Percentiles rank a stretch among this genome's conserved stretches.
Evolutionary conservation across 2,797 vertebrate species (phyloP).

Genomic region (Lepus oiostolus): DNA sequence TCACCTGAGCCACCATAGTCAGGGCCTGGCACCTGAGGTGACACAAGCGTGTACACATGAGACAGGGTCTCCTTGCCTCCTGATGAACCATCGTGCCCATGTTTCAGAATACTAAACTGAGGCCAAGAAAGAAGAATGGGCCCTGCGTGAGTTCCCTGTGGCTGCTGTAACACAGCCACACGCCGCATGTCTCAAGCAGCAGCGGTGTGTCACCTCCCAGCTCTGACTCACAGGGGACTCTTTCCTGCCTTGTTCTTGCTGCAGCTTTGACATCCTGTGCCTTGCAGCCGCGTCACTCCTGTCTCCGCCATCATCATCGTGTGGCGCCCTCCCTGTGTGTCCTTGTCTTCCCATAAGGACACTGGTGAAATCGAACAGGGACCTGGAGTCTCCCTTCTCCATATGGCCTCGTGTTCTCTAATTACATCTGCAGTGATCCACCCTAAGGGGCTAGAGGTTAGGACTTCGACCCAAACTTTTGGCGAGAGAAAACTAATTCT

Average conservation of each 20-base stretch:
- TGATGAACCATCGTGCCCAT: not conserved
- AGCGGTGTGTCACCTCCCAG: not conserved
- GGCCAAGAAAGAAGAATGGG: not conserved
- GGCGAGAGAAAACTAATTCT: not conserved
- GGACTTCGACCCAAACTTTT: not conserved
- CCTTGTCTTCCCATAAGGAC: not conserved
- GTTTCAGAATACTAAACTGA: not conserved
- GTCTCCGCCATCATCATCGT: not conserved
- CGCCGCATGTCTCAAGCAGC: not conserved
- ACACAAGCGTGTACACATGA: not conserved
- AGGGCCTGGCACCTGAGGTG: not conserved
- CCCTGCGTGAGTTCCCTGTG: not conserved
- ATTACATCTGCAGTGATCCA: not conserved
- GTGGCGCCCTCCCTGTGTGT: rapidly evolving
- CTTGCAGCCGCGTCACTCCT: not conserved
- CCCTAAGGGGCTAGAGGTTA: not conserved
- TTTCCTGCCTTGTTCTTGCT: not conserved
- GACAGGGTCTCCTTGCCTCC: not conserved
- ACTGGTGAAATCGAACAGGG: not conserved
- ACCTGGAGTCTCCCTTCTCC: not conserved
- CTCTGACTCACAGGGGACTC: not conserved
- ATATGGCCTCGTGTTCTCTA: not conserved
- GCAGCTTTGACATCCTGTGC: not conserved
- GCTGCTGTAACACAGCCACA: not conserved
- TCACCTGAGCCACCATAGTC: not conserved